Base-by-base conservation (phyloP, 92 coral and sea anemone species). In the Palythoa grandiflora region DNA sequence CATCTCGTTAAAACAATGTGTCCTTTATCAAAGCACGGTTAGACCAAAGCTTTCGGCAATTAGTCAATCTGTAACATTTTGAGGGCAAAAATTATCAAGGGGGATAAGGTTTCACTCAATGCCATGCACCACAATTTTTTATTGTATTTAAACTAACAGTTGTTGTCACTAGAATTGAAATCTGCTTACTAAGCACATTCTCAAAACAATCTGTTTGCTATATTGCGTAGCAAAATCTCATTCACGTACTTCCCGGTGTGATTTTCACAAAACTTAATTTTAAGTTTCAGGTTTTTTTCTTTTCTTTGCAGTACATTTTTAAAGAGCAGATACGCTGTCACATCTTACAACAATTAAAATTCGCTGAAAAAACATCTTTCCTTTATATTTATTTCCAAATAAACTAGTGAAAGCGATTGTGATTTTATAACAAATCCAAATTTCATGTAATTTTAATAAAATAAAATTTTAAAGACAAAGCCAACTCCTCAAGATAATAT, bases 31-130 rank as follows among this genome's bases (percentile, higher is more conserved):
- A 55, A 55, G 61, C 61, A 55, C 61, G 61, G 61, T 55, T 55
- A 55, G 61, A 55, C 61, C 61, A 55, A 55, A 55, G 61, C 61
- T 55, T 55, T 55, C 61, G 61, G 61, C 61, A 55, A 55, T 55
- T 44, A 44, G 50, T 44, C 50, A 44, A 44, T 1, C 50, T 44
- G 50, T 44, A 44, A 44, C 1, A 44, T 55, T 55, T 55, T 55
- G 61, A 55, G 61, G 61, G 61, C 61, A 55, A 55, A 55, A 55
- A 55, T 55, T 55, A 55, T 55, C 61, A 15, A 55, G 61, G 61
- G 61, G 61, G 61, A 55, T 0, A 55, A 55, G 61, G 61, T 55
- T 55, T 55, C 61, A 17, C 61, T 55, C 61, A 55, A 55, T 55
- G 61, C 14, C 61, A 55, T 55, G 61, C 61, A 55, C 61, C 61